These are phyloP conservation scores for Cepaea nemoralis DNA, from an alignment of 1,140 invertebrate species.

Conservation along the genomic window DNA sequence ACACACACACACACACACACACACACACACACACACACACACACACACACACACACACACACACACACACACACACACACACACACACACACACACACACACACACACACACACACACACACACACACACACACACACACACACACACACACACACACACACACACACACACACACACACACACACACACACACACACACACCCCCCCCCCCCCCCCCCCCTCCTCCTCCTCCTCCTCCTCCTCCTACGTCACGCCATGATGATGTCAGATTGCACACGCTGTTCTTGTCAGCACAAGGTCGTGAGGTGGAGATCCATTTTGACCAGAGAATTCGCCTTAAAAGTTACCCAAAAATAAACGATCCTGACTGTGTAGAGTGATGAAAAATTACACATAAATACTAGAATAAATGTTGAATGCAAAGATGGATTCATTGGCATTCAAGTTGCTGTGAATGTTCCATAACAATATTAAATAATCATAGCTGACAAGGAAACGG, in stretches of 20 bases:
- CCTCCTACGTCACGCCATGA: neutral
- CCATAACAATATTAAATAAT: no score
- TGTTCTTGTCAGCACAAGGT: neutral
- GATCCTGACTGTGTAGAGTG: no score
- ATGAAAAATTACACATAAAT: no score
- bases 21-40: slow-evolving; percentile 13
- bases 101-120: slow-evolving; percentile 21
- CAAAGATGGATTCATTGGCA: no score
- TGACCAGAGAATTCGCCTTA: no score
- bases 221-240: neutral
- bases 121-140: neutral
- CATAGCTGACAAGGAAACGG: no score
- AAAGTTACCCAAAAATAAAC: no score
- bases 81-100: slow-evolving; percentile 13
- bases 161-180: neutral
- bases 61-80: slow-evolving; percentile 21
- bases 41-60: slow-evolving; percentile 24
- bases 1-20: slow-evolving; percentile 11
- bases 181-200: slow-evolving; percentile 9
- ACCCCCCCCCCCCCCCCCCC: no score
- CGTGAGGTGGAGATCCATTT: no score
- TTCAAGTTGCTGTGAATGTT: no score
- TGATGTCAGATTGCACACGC: no score
- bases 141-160: slow-evolving; percentile 4
- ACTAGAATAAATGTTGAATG: no score